Conservation (phyloP, 2,797 vertebrate species). For the Cheirogaleus major region DNA sequence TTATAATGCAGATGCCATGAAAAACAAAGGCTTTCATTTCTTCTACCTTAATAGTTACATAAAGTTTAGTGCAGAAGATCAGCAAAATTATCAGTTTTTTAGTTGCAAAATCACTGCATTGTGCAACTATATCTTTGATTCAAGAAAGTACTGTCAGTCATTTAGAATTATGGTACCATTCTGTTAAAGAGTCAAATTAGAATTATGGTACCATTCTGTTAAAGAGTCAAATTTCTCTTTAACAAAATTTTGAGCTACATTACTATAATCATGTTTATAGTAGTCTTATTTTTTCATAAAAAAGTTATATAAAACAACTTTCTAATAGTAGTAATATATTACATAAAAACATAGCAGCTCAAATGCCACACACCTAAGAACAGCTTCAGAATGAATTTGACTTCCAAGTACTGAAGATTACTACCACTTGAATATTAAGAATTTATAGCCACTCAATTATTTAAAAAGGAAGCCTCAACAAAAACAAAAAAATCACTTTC, state of each 20-base stretch:
- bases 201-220: background rate
- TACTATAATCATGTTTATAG: background rate
- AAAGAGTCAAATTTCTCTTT: slow-evolving; percentile 20
- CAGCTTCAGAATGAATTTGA: background rate
- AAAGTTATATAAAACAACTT: background rate
- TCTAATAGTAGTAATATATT: background rate
- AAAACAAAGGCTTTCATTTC: slow-evolving; percentile 30
- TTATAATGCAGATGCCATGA: background rate
- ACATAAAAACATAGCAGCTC: background rate
- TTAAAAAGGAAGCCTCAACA: slow-evolving; percentile 33
- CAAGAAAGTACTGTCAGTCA: background rate
- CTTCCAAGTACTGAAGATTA: background rate
- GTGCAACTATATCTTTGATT: background rate
- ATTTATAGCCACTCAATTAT: slow-evolving; percentile 26
- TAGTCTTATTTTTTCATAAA: background rate
- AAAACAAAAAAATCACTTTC: background rate
- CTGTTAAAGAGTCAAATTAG: background rate
- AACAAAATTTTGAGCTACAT: background rate
- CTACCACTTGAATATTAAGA: background rate
- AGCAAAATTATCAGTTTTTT: background rate
- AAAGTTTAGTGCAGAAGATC: background rate
- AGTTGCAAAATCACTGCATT: background rate
- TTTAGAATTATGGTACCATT: background rate
- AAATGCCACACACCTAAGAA: background rate
- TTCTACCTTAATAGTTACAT: background rate